Base-by-base conservation (phyloP, 2,797 vertebrate species). In the Sphenodon punctatus region DNA sequence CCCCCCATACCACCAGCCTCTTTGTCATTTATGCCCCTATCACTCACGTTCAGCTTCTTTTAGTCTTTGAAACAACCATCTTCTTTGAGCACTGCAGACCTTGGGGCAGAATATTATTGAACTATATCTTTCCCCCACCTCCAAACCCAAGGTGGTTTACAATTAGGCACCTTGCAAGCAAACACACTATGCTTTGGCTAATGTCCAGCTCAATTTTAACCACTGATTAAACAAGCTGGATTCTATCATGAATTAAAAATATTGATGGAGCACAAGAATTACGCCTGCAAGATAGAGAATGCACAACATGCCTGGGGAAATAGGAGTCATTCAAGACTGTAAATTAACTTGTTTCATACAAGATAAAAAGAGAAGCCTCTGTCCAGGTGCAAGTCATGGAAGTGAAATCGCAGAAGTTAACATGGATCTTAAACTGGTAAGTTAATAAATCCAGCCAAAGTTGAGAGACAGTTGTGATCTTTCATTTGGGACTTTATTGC, bases 151-250 rank as follows among this genome's bases (percentile, higher is more conserved):
- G 0, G 51, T 23, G 75, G 45, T 34, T 60, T 7, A 0, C 67
- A 53, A 3, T 42, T 66, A 64, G 39, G 74, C 56, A 3, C 60
- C 42, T 43, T 20, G 58, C 61, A 67, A 78, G 84, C 7, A 70
- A 86, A 61, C 1, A 22, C 8, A 4, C 46, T 19, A 45, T 3
- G 67, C 51, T 72, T 56, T 60, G 75, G 58, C 36, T 67, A 51
- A 82, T 53, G 56, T 72, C 78, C 78, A 70, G 72, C 49, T 34
- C 78, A 65, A 85, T n/a, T 42, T 88, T 19, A 65, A 68, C 17
- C 38, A 10, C 46, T 82, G 84, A 82, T 88, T 86, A 82, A 86
- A 75, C 32, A 84, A 77, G 65, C 73, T 4, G 17, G 66, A 38
- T 64, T 82, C 81, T 82, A 70, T 80, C 8, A 1, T 23, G 66